Base-by-base conservation (phyloP, 2,888 invertebrate genomes). In the Agriopis leucophaearia region DNA sequence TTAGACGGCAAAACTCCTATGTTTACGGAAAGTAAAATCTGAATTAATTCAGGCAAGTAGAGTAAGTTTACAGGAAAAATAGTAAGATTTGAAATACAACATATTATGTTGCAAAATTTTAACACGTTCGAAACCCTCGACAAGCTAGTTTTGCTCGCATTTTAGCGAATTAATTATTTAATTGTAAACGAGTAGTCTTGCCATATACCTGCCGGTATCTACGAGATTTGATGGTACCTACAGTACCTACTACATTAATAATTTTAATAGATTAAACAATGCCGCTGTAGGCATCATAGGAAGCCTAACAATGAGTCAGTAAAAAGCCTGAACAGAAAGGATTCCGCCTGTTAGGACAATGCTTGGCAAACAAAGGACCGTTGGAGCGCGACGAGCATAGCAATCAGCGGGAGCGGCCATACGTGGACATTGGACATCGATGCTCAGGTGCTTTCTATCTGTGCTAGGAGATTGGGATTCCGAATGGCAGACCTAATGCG, bases 291-390 rank as follows among this genome's bases (percentile, higher is more conserved):
- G 36, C 56, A 54, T 67, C 63, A 74, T 67, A 69, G 71, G 72
- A 71, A 69, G 67, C 58, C 70, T 71, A 74, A 74, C 82, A 82
- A 81, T 81, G 77, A 74, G 74, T 81, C 83, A 82, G 86, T 86
- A 86, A 88, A 88, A 90, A 89, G 82, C 85, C 79, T 82, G 78
- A 84, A 83, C 81, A 80, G 81, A 81, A 86, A 69, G 58, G 68
- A 59, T 64, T 56, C 60, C 54, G 66, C 18, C 63, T 16, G 64
- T 44, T 48, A 60, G 85, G 86, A 92, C 92, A 92, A 92, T 92
- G 85, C 81, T 81, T 82, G 80, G 74, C 85, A 85, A 90, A 92
- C 92, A 91, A 92, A 87, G 87, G 86, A 83, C 78, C 80, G 81
- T 81, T 78, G 79, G 81, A 78, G 78, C 83, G 83, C 79, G 85